Percentiles rank a stretch among this genome's conserved stretches.
These are phyloP conservation scores for Lepidothrix coronata DNA, from an alignment of 2,113 vertebrate genomes.

Conservation along the genomic window DNA sequence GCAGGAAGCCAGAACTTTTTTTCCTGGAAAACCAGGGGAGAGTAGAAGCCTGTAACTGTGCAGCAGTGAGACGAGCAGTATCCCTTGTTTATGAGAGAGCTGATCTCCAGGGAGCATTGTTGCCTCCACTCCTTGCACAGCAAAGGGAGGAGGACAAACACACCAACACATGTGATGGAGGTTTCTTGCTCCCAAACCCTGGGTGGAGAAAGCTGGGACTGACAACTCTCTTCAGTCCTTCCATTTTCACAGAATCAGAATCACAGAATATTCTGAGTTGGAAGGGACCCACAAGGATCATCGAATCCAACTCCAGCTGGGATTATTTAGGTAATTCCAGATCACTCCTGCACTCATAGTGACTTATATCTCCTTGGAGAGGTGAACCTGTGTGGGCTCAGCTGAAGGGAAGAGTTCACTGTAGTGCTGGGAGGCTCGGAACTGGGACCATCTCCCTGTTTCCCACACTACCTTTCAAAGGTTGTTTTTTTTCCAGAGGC, in stretches of 20 bases:
- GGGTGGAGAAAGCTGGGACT: neutral
- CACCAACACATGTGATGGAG: rapidly evolving
- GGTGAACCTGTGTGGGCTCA: rapidly evolving
- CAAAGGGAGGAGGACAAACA: rapidly evolving
- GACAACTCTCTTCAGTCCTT: neutral
- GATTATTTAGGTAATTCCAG: neutral
- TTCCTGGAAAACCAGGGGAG: neutral
- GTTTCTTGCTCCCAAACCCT: neutral
- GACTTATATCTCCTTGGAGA: neutral
- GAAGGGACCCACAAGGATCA: neutral
- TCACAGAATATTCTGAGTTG: neutral
- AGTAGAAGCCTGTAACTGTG: neutral
- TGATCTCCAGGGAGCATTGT: rapidly evolving
- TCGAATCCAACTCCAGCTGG: neutral
- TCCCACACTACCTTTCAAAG: neutral
- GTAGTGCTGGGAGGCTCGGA: neutral
- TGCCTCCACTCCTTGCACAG: neutral
- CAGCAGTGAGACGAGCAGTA: rapidly evolving
- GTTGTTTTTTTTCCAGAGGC: neutral
- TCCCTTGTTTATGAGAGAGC: rapidly evolving
- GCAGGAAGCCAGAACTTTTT: neutral
- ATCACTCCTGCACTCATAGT: rapidly evolving
- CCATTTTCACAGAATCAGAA: neutral
- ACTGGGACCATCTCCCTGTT: neutral
- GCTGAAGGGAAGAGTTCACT: neutral